A percentile compares a stretch with the other conserved stretches of the same genome.
Conservation (phyloP, 2,113 vertebrate species). For the Notechis scutatus region DNA sequence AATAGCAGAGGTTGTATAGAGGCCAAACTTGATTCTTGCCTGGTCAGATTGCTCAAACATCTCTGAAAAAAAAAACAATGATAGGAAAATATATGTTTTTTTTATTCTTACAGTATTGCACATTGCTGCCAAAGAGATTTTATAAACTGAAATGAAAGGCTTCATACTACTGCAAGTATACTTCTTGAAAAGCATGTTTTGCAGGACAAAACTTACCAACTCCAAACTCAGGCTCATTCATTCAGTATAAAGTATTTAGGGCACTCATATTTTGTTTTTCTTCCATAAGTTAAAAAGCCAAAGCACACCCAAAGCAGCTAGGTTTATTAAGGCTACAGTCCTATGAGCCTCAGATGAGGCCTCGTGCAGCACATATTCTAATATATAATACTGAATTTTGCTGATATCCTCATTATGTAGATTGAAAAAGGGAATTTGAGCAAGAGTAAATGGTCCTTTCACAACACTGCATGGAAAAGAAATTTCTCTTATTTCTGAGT, state of each 20-base stretch:
- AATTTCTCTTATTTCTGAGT: not conserved
- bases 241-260: not conserved
- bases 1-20: not conserved
- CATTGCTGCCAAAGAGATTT: not conserved
- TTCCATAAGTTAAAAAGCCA: not conserved
- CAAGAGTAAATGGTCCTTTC: not conserved
- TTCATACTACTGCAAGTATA: not conserved
- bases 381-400: not conserved
- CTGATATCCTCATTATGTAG: not conserved
- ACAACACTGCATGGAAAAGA: not conserved
- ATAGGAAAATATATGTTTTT: not conserved
- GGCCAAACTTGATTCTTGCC: not conserved
- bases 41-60: not conserved
- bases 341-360: not conserved
- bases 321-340: not conserved
- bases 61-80: not conserved
- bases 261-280: not conserved
- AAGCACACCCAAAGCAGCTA: not conserved
- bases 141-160: not conserved
- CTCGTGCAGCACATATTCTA: not conserved
- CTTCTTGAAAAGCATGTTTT: not conserved
- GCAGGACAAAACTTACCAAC: not conserved
- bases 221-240: not conserved
- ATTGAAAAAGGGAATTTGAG: not conserved
- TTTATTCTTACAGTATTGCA: not conserved